Evolutionary conservation across 2,888 invertebrate species (phyloP).

Genomic region (Coleophora deauratella): DNA sequence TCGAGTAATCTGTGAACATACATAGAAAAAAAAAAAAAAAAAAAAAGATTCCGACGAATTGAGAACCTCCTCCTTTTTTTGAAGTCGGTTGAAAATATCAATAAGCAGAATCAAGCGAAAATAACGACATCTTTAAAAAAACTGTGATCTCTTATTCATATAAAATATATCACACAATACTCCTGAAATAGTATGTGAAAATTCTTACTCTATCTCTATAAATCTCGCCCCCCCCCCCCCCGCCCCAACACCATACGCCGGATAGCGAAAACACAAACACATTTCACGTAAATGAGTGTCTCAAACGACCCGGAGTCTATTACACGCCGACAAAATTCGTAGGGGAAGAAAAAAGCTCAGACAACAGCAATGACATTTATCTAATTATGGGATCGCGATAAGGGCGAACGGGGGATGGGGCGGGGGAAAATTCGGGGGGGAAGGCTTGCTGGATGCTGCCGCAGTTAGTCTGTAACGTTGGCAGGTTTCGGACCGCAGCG

Average conservation of each 20-base stretch:
- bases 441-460: conserved; percentile 37
- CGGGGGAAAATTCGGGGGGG: conserved; percentile 25
- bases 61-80: too few species aligned
- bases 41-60: too few species aligned
- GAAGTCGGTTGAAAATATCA: too few species aligned
- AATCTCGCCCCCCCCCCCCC: background rate
- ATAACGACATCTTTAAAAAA: too few species aligned
- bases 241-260: background rate
- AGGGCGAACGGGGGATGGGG: conserved; percentile 37
- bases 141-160: too few species aligned
- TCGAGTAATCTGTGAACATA: too few species aligned
- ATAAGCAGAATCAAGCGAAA: too few species aligned
- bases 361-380: conserved; percentile 70
- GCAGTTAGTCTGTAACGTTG: conserved; percentile 39
- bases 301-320: conserved; percentile 32
- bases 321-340: conserved; percentile 39
- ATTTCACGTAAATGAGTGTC: conserved; percentile 17
- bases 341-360: conserved; percentile 34
- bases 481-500: conserved; percentile 19
- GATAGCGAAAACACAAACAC: conserved; percentile 11
- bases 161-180: too few species aligned
- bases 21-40: too few species aligned
- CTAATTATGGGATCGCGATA: conserved; percentile 70
- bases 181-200: too few species aligned
- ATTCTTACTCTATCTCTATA: background rate